phyloP scores from a whole-genome alignment of 2,797 vertebrate species.

The Trematomus bernacchii region DNA sequence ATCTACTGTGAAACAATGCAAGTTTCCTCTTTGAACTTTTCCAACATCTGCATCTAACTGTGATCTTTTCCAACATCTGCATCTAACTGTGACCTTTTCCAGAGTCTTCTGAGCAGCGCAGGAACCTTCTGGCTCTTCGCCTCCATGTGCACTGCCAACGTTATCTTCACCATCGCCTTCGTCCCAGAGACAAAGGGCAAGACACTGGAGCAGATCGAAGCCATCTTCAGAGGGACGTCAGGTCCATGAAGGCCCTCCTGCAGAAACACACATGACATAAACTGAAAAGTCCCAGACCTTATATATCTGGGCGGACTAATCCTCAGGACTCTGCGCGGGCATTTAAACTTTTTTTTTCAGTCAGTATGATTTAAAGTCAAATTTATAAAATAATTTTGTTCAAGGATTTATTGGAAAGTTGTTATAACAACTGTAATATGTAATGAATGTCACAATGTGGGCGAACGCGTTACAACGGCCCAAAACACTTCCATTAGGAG shows the following conservation, averaged over 20 bases:
- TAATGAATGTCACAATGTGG: too few species aligned
- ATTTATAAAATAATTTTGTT: too few species aligned
- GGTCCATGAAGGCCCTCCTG: conserved; percentile 42
- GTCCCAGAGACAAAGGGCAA: conserved; percentile 94
- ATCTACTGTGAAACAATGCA: neutral
- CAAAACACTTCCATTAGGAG: too few species aligned
- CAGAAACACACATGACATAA: neutral
- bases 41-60: neutral
- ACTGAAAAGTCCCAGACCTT: conserved; percentile 3
- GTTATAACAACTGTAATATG: too few species aligned
- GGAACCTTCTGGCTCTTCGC: conserved; percentile 95
- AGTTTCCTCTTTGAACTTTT: neutral
- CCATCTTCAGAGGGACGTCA: conserved; percentile 81
- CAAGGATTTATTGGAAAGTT: too few species aligned
- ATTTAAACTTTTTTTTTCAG: neutral
- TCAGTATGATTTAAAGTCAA: too few species aligned
- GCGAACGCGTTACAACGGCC: too few species aligned
- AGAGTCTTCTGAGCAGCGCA: conserved; percentile 86
- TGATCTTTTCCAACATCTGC: conserved; percentile 71
- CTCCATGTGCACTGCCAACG: conserved; percentile 82
- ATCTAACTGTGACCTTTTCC: conserved; percentile 27
- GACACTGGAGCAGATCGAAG: conserved; percentile 93
- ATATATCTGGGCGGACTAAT: neutral
- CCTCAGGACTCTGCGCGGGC: neutral
- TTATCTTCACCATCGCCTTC: conserved; percentile 88